Conservation (phyloP, 1,140 invertebrate species). For the Branchinecta lynchi region DNA sequence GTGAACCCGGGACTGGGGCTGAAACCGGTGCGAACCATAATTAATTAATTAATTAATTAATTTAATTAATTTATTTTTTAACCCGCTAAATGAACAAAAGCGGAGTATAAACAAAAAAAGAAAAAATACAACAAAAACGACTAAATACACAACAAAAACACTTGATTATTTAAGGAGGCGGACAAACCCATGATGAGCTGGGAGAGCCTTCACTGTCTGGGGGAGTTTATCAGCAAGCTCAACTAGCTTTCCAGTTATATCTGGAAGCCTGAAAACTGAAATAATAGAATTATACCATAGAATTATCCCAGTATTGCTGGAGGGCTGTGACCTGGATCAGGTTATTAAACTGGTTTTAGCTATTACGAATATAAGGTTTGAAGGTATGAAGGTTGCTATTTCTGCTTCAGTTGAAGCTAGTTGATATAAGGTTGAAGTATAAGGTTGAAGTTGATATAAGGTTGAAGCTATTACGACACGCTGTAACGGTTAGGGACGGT, state of each 20-base stretch:
- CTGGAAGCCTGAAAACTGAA: background rate
- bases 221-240: background rate
- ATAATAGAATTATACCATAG: background rate
- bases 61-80: too few species aligned
- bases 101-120: slow-evolving; percentile 1
- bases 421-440: too few species aligned
- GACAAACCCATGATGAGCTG: too few species aligned
- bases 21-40: background rate
- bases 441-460: too few species aligned
- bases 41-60: background rate
- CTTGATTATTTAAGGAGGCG: too few species aligned
- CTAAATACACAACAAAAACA: background rate
- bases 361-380: background rate
- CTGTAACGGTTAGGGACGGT: too few species aligned
- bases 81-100: background rate
- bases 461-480: too few species aligned
- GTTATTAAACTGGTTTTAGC: background rate
- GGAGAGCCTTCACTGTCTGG: too few species aligned
- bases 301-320: background rate
- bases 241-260: background rate
- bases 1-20: background rate
- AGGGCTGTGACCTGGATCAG: background rate
- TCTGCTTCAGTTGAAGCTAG: too few species aligned
- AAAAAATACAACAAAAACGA: background rate
- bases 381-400: background rate